A percentile compares a stretch with the other conserved stretches of the same genome.
phyloP scores from a whole-genome alignment of 1,140 invertebrate genomes.

The Drosophila biarmipes region DNA sequence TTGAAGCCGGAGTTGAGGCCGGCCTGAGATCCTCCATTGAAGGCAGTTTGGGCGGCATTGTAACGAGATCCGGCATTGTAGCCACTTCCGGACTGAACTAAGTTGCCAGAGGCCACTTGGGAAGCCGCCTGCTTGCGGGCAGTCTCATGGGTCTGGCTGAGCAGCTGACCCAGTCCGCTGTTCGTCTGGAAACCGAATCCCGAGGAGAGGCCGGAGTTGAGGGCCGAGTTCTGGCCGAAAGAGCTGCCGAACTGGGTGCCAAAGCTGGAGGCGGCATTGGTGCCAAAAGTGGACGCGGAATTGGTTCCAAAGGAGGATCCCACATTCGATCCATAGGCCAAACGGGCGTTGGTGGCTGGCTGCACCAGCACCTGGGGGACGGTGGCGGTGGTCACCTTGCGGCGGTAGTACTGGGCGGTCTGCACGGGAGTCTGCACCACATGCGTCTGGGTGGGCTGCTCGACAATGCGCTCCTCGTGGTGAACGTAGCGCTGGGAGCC shows the following conservation, averaged over 20 bases:
- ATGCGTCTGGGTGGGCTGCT: conserved; percentile 53
- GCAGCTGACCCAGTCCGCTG: conserved; percentile 28
- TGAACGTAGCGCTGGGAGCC: conserved; percentile 66
- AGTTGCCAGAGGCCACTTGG: conserved; percentile 27
- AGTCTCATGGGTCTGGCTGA: conserved; percentile 56
- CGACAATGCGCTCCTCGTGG: conserved; percentile 67
- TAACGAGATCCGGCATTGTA: conserved; percentile 12
- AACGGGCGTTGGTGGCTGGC: conserved; percentile 28
- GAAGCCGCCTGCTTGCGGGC: conserved; percentile 55
- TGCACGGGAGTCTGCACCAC: conserved; percentile 51
- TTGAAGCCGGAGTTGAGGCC: conserved; percentile 43
- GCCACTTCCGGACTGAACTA: conserved; percentile 32
- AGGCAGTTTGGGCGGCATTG: conserved; percentile 14
- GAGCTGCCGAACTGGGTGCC: conserved; percentile 21
- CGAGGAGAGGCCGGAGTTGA: conserved; percentile 25
- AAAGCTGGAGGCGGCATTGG: conserved; percentile 7
- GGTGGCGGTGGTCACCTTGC: conserved; percentile 58
- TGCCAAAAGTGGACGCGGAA: conserved; percentile 3
- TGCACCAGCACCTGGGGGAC: conserved; percentile 58
- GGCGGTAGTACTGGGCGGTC: conserved; percentile 65
- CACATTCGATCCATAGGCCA: conserved; percentile 32
- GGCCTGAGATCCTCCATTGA: neutral
- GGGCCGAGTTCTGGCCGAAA: conserved; percentile 48
- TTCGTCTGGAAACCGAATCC: conserved; percentile 11
- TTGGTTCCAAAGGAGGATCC: conserved; percentile 41